phyloP scores from a whole-genome alignment of 2,888 invertebrate species.

The Diarsia rubi region DNA sequence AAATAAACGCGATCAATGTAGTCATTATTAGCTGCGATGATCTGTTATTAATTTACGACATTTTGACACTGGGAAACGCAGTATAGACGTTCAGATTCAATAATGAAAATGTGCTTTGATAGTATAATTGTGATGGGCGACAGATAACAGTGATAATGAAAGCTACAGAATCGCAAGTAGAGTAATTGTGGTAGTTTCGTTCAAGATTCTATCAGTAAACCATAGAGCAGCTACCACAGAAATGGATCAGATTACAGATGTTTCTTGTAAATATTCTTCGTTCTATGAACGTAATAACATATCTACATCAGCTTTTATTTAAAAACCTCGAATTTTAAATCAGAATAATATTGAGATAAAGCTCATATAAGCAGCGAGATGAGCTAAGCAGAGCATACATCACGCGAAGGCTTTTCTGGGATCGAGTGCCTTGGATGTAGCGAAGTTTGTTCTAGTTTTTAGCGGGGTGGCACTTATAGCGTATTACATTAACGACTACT shows the following conservation, averaged over 20 bases:
- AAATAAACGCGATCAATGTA: background rate
- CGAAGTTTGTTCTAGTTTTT: slow-evolving; percentile 36
- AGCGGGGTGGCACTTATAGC: slow-evolving; percentile 17
- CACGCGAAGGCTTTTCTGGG: slow-evolving; percentile 41
- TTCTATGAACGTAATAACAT: background rate
- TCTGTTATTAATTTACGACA: too few relatives aligned
- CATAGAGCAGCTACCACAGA: too few relatives aligned
- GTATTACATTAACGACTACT: too few relatives aligned
- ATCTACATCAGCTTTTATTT: background rate
- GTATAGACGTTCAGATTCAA: background rate
- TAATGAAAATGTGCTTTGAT: background rate
- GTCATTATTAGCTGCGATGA: too few relatives aligned
- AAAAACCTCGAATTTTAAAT: background rate
- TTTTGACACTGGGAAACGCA: background rate
- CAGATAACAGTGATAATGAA: too few relatives aligned
- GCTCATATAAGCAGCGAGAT: slow-evolving; percentile 32
- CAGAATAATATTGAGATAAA: slow-evolving; percentile 15
- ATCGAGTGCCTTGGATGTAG: slow-evolving; percentile 36
- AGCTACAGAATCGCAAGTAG: too few relatives aligned
- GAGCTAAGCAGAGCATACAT: slow-evolving; percentile 38
- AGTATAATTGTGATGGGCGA: background rate
- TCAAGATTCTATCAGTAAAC: background rate
- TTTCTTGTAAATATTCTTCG: too few relatives aligned
- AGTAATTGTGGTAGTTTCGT: background rate
- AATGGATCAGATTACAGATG: background rate